These are phyloP conservation scores for Aptenodytes forsteri DNA, from an alignment of 2,113 vertebrate genomes.

Conservation along the genomic window DNA sequence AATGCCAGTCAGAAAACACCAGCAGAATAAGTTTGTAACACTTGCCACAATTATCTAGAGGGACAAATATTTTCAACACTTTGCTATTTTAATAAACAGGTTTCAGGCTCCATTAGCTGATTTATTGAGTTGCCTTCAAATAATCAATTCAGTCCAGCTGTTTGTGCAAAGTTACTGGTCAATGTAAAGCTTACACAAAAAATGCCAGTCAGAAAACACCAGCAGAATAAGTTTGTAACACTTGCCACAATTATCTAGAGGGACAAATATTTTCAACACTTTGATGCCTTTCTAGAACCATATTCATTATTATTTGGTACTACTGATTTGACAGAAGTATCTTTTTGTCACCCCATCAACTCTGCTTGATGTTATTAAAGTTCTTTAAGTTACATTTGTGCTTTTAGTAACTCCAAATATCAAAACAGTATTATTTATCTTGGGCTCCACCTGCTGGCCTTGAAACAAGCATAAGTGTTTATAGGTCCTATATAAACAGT, in stretches of 20 bases:
- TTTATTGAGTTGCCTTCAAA: neutral
- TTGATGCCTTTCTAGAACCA: neutral
- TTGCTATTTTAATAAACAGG: neutral
- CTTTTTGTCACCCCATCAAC: neutral
- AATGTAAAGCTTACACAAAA: neutral
- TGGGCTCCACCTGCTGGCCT: neutral
- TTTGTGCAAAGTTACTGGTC: neutral
- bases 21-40: neutral
- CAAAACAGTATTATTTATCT: neutral
- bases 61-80: neutral
- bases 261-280: neutral
- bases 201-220: neutral
- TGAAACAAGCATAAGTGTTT: neutral
- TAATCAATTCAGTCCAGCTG: neutral
- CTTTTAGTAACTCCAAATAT: neutral
- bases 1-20: neutral
- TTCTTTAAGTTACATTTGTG: neutral
- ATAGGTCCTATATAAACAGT: neutral
- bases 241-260: neutral
- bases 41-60: neutral
- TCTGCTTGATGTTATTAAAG: neutral
- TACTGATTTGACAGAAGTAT: neutral
- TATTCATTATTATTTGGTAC: neutral
- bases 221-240: neutral
- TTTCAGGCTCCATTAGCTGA: neutral